Base-by-base conservation (phyloP, 2,113 vertebrate genomes). In the Leptocoma aspasia region DNA sequence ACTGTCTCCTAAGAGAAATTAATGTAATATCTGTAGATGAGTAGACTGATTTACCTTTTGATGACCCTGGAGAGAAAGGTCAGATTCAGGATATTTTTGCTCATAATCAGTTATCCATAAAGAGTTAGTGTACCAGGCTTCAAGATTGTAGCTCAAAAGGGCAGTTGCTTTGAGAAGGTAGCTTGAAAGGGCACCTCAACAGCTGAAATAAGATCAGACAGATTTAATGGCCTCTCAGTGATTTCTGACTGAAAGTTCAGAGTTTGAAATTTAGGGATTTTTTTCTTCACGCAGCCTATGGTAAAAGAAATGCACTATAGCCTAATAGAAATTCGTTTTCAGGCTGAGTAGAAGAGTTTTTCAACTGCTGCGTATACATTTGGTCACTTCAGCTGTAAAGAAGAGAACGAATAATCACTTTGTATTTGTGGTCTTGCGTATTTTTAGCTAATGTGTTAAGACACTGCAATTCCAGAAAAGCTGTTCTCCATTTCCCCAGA, bases 171-270 rank as follows among this genome's bases (percentile, higher is more conserved):
- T 89, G 73, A 88, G 90, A 92, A 92, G 94, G 89, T 56, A 91
- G 78, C 90, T 96, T 22, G 2, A 97, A 97, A 96, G 96, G 92
- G 95, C 92, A 96, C 79, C 90, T 92, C 50, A 90, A 92, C 76
- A 96, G 75, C 89, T 91, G 69, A 92, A 96, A 97, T 95, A 41
- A 61, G 89, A 96, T 90, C 76, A 96, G 93, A 91, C 94, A 94
- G 81, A 70, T 94, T 91, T 96, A 94, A 95, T 94, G 49, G 78
- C 65, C 84, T 91, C 90, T 79, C 82, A 84, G 84, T 88, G 76
- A 92, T 90, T 92, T 94, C 71, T 95, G 78, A 89, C 93, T 92
- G 75, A 79, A 93, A 94, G 93, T 96, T 92, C 91, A 94, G 90
- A 85, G 81, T 82, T 82, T 80, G 87, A 93, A 94, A 92, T 76